These are phyloP conservation scores for Protosalanx chinensis DNA, from an alignment of 2,797 vertebrate genomes.

Conservation along the genomic window DNA sequence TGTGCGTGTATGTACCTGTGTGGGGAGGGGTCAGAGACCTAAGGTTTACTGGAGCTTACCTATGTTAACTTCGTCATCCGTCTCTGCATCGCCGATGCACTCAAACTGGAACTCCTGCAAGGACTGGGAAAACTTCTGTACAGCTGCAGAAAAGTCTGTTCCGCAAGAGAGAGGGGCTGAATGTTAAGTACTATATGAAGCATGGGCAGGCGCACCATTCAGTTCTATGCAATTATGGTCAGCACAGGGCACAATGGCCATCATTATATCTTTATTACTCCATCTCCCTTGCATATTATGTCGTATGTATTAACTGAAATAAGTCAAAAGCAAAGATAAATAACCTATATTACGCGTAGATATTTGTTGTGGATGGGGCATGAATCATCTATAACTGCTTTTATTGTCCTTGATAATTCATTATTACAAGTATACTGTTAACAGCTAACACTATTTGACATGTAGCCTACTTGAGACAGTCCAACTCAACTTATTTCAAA, in stretches of 20 bases:
- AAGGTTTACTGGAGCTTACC: constrained; percentile 71
- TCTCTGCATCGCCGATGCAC: constrained; percentile 97
- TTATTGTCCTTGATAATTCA: background rate
- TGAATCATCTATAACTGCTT: constrained; percentile 22
- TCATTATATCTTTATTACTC: background rate
- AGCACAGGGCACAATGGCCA: background rate
- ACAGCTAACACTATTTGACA: constrained; percentile 10
- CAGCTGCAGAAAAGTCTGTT: constrained; percentile 91
- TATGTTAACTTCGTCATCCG: constrained; percentile 98
- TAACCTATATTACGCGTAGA: background rate
- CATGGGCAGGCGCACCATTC: background rate
- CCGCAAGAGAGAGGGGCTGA: constrained; percentile 17
- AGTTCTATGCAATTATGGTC: background rate
- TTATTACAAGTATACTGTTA: constrained; percentile 16
- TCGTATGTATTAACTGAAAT: background rate
- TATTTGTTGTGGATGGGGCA: background rate
- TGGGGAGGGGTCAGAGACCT: too few relatives aligned
- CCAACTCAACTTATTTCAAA: too few relatives aligned
- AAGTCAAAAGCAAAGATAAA: background rate
- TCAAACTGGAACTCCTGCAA: constrained; percentile 98
- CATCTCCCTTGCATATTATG: background rate
- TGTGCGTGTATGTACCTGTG: background rate
- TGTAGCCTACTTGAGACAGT: too few relatives aligned
- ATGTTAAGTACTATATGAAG: background rate
- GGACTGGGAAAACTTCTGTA: constrained; percentile 97